Conservation (phyloP, 2,888 invertebrate genomes). For the Apantesis nais region DNA sequence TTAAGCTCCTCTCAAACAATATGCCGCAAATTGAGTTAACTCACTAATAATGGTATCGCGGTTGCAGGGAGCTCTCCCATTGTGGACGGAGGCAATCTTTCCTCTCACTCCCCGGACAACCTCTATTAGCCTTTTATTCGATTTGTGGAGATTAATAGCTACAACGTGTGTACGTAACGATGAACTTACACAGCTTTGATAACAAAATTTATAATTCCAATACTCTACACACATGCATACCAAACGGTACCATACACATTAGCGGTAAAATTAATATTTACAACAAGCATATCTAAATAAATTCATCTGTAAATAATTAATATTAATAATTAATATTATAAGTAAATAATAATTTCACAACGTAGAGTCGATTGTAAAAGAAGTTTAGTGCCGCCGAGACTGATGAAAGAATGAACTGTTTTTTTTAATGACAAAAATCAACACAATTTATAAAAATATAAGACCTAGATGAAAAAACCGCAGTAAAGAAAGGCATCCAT, state of each 20-base stretch:
- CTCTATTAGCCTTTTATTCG: slow-evolving; percentile 78
- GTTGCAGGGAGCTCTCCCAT: slow-evolving; percentile 73
- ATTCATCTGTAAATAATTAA: neutral
- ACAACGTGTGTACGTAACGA: slow-evolving; percentile 60
- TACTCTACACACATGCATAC: neutral
- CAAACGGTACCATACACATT: neutral
- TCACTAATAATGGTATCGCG: slow-evolving; percentile 83
- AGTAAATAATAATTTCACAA: neutral
- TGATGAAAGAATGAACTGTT: no score
- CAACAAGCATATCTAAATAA: neutral
- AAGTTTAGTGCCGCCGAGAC: neutral
- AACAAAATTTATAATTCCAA: neutral
- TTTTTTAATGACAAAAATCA: neutral
- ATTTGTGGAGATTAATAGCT: slow-evolving; percentile 79
- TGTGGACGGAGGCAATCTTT: slow-evolving; percentile 76
- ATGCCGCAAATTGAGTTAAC: slow-evolving; percentile 85
- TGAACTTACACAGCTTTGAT: slow-evolving; percentile 16
- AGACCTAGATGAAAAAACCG: neutral
- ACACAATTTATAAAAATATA: neutral
- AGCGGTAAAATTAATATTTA: no score
- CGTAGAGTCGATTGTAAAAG: neutral
- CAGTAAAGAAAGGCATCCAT: neutral
- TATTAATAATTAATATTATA: no score
- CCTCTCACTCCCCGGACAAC: slow-evolving; percentile 62
- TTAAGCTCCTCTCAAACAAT: slow-evolving; percentile 85